Evolutionary conservation across 2,888 invertebrate genomes (phyloP).

Genomic region (Leuctra nigra): DNA sequence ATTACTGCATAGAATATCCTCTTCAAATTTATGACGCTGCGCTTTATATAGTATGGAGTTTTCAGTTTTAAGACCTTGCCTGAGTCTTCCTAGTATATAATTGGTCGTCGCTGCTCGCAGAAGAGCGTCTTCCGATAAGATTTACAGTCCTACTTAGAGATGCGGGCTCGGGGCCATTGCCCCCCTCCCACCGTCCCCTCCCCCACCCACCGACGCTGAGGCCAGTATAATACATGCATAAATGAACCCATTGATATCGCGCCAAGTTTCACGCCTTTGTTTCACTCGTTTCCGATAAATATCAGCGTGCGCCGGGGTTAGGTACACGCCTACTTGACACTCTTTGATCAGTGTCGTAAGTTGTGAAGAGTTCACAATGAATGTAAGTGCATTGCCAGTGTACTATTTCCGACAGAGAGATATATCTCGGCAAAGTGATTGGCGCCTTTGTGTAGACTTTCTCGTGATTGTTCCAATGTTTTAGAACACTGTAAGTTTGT

Average conservation of each 20-base stretch:
- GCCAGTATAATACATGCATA: background rate
- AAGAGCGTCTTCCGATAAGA: conserved; percentile 17
- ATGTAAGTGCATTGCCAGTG: too few species aligned
- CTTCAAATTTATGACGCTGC: conserved; percentile 21
- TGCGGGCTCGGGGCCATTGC: conserved; percentile 3
- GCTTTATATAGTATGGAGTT: conserved; percentile 3
- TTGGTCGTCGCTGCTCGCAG: conserved; percentile 20
- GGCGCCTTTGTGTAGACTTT: too few species aligned
- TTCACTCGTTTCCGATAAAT: background rate
- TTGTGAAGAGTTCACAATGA: too few species aligned
- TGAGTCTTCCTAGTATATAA: conserved; percentile 13
- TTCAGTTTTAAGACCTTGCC: conserved; percentile 3
- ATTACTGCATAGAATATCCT: conserved; percentile 4
- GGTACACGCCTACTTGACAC: background rate
- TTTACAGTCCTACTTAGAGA: conserved; percentile 20
- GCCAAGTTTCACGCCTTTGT: conserved; percentile 1
- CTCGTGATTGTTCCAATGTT: too few species aligned
- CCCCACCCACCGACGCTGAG: background rate
- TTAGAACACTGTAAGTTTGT: too few species aligned
- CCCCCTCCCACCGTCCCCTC: too few species aligned
- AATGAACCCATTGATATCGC: conserved; percentile 1
- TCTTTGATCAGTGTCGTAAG: background rate
- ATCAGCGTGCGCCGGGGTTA: background rate
- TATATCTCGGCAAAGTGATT: too few species aligned
- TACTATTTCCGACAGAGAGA: too few species aligned